Conservation (phyloP, 1,140 invertebrate species). For the Drosophila paulistorum region DNA sequence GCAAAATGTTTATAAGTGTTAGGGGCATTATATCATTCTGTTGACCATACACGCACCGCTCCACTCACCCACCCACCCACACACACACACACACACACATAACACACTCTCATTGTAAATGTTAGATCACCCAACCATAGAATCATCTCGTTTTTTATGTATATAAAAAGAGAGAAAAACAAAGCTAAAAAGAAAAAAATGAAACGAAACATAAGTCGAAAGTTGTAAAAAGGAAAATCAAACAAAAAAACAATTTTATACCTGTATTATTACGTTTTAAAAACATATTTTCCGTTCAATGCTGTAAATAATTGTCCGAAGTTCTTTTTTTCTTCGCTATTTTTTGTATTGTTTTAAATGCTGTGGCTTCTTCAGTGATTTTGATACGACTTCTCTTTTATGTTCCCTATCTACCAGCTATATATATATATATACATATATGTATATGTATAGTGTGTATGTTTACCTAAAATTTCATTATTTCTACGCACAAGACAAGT, state of each 20-base stretch:
- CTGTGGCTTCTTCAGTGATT: constrained; percentile 64
- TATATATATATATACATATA: constrained; percentile 28
- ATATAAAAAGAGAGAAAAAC: constrained; percentile 23
- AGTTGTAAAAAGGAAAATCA: constrained; percentile 51
- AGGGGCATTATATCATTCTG: constrained; percentile 45
- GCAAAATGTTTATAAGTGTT: constrained; percentile 53
- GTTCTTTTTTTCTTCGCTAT: constrained; percentile 33
- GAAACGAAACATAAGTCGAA: constrained; percentile 44
- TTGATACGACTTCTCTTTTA: constrained; percentile 38
- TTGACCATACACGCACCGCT: constrained; percentile 31
- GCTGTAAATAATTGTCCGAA: constrained; percentile 70
- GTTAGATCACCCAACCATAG: constrained; percentile 48
- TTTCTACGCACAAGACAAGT: constrained; percentile 76
- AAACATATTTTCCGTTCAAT: constrained; percentile 53
- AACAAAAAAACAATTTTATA: constrained; percentile 50
- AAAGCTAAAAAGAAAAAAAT: constrained; percentile 28
- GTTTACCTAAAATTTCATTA: constrained; percentile 44
- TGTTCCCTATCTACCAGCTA: constrained; percentile 27
- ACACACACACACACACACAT: constrained; percentile 15
- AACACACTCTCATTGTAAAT: constrained; percentile 50
- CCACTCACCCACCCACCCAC: constrained; percentile 28
- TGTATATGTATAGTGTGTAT: constrained; percentile 22
- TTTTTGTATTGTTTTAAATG: constrained; percentile 46
- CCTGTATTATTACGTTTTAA: constrained; percentile 73
- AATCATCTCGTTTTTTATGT: constrained; percentile 67